Evolutionary conservation across 2,797 vertebrate species (phyloP).

Genomic region (Coilia nasus): DNA sequence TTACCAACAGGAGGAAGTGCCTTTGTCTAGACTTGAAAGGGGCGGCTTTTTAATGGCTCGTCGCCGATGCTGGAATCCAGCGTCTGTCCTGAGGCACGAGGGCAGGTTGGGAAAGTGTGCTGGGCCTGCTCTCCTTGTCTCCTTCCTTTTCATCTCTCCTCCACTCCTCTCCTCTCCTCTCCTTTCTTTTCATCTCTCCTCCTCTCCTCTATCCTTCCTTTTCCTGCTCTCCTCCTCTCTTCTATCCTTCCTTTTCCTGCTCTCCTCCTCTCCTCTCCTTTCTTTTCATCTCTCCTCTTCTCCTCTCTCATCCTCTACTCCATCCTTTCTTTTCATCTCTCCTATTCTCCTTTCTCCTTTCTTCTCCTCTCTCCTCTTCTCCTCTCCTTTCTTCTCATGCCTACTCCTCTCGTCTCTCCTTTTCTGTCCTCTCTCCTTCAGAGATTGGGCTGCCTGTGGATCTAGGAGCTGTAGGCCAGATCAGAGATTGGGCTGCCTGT

Average conservation of each 20-base stretch:
- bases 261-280: background rate
- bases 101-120: conserved; percentile 62
- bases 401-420: background rate
- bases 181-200: conserved; percentile 40
- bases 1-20: conserved; percentile 79
- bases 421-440: background rate
- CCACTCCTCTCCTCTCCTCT: conserved; percentile 56
- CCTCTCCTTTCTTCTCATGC: background rate
- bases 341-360: background rate
- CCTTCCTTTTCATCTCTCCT: conserved; percentile 38
- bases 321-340: background rate
- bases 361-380: background rate
- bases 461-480: too few relatives aligned
- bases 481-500: too few relatives aligned
- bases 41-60: conserved; percentile 69
- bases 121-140: conserved; percentile 49
- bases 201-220: background rate
- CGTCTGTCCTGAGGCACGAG: conserved; percentile 64
- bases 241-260: background rate
- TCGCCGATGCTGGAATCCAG: conserved; percentile 72
- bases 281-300: background rate
- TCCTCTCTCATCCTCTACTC: background rate
- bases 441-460: too few relatives aligned
- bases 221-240: background rate
- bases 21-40: conserved; percentile 79